Percentiles rank a stretch among this genome's conserved stretches.
Conservation (phyloP, 2,888 invertebrate species). For the Lasioglossum vierecki region DNA sequence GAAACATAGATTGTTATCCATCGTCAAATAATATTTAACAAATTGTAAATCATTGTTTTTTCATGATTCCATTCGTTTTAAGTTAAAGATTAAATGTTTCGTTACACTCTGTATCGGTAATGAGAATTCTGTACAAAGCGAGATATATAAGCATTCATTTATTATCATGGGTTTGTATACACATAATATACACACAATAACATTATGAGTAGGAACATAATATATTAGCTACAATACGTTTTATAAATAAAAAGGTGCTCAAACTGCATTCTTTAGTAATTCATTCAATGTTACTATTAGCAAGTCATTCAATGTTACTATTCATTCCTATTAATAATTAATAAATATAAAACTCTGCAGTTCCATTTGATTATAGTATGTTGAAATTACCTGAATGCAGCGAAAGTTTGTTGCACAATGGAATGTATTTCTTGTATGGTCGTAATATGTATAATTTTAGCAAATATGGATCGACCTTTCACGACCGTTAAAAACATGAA, state of each 20-base stretch:
- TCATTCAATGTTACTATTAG: conserved; percentile 33
- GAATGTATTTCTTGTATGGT: conserved; percentile 43
- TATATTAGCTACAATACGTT: conserved; percentile 62
- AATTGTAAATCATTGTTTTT: conserved; percentile 7
- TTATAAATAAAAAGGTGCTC: conserved; percentile 59
- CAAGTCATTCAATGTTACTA: conserved; percentile 40
- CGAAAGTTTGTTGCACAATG: conserved; percentile 29
- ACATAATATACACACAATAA: conserved; percentile 73
- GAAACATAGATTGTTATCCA: conserved; percentile 18
- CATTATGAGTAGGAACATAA: conserved; percentile 71
- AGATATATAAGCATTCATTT: conserved; percentile 72
- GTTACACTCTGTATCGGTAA: background rate
- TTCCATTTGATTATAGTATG: conserved; percentile 40
- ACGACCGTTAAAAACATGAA: conserved; percentile 10
- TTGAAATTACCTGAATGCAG: conserved; percentile 32
- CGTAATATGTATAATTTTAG: conserved; percentile 11
- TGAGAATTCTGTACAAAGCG: conserved; percentile 30
- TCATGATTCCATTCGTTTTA: background rate
- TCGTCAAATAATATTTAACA: background rate
- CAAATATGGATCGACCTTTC: conserved; percentile 25
- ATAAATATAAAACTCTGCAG: conserved; percentile 43
- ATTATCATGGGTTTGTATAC: conserved; percentile 73
- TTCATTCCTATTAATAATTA: conserved; percentile 43
- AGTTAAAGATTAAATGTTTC: background rate
- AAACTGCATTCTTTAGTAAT: conserved; percentile 43